Evolutionary conservation across 2,888 invertebrate genomes (phyloP).

Genomic region (Lydus trimaculatus): DNA sequence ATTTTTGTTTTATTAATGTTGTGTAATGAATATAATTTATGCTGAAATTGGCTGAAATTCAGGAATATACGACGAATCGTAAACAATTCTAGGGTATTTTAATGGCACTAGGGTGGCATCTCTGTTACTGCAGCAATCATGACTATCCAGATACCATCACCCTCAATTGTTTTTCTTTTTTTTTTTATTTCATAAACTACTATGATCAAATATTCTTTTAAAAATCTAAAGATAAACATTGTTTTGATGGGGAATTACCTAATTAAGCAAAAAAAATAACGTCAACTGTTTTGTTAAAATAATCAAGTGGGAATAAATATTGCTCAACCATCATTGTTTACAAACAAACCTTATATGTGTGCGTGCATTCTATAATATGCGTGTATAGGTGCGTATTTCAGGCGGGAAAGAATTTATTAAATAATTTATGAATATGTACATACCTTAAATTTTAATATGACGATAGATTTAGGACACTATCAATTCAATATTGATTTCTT

Average conservation of each 20-base stretch:
- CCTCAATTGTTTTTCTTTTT: neutral
- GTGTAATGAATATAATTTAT: neutral
- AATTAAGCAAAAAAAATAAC: too few relatives aligned
- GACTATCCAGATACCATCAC: neutral
- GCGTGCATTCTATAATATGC: neutral
- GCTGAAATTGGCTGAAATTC: neutral
- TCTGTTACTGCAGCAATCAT: neutral
- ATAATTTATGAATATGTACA: neutral
- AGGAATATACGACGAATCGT: neutral
- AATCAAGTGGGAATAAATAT: neutral
- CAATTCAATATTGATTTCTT: neutral
- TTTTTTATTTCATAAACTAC: neutral
- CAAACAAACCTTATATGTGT: neutral
- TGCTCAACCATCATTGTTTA: conserved; percentile 1
- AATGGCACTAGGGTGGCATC: neutral
- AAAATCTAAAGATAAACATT: too few relatives aligned
- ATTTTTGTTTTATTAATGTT: neutral
- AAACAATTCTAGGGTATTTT: neutral
- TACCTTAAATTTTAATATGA: neutral
- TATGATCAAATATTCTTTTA: too few relatives aligned
- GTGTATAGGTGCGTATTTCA: neutral
- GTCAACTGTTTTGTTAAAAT: too few relatives aligned
- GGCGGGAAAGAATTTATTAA: neutral
- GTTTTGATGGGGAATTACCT: too few relatives aligned
- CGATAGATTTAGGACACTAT: neutral